Base-by-base conservation (phyloP, 1,140 invertebrate species). In the Drosophila murphyi region DNA sequence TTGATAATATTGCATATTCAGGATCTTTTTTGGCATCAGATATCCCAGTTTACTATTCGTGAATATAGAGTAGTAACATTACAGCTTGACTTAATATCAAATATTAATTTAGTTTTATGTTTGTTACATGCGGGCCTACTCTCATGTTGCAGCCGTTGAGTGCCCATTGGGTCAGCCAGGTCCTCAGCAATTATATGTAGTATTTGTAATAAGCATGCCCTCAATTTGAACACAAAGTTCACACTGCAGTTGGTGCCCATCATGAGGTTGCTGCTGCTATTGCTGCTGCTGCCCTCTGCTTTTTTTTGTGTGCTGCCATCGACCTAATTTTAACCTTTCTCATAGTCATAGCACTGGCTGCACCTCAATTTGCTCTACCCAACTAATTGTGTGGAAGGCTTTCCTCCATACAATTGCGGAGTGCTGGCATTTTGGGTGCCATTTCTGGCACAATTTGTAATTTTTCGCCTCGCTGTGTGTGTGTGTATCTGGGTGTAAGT, bases 331-430 rank as follows among this genome's bases (percentile, higher is more conserved):
- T 50, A 78, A 73, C 62, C 78, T 78, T 71, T 74, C 71, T 57
- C 39, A 72, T 39, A 61, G 56, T 31, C 39, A 72, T 39, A 61
- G 56, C 31, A 39, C 63, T 54, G 63, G 64, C 71, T 73, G 73
- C 74, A 80, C 83, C 85, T 88, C 85, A 88, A 88, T 88, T 88
- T 89, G 80, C 64, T 74, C 52, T 50, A 65, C 57, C 74, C 85
- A 88, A 78, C 83, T 88, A 88, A 88, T 88, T 88, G 83, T 83
- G 85, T 89, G 85, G 74, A 88, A 83, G 73, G 80, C 41, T 50
- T 65, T 72, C 60, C 10, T 7, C n/a, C 39, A 29, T 28, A 31
- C 29, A 63, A 63, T 41, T 31, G 54, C 35, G 43, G 60, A 5
- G 20, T 41, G 31, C 39, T 72, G 68, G 59, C 55, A 72, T 63